Evolutionary conservation across 2,113 vertebrate species (phyloP).

Genomic region (Elgaria multicarinata): DNA sequence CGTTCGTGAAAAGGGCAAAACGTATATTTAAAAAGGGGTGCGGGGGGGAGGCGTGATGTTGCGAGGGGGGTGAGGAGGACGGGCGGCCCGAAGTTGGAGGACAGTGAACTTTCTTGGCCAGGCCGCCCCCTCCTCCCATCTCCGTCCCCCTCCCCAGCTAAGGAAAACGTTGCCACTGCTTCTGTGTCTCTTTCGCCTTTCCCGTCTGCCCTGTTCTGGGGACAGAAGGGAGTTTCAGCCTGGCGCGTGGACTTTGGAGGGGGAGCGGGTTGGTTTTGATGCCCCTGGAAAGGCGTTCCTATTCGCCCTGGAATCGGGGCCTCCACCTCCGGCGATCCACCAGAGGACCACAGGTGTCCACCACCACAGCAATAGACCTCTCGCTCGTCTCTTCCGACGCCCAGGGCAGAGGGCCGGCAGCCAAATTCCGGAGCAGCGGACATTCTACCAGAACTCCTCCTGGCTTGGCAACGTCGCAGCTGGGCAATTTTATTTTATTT

Average conservation of each 20-base stretch:
- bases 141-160: neutral
- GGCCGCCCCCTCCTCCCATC: neutral
- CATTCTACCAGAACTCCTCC: neutral
- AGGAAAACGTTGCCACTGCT: no score
- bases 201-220: neutral
- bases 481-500: neutral
- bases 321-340: neutral
- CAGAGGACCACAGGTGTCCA: neutral
- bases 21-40: neutral
- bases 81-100: no score
- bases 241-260: neutral
- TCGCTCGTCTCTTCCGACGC: neutral
- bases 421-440: neutral
- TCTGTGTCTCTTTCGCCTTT: neutral
- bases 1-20: neutral
- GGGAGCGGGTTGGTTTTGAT: slow-evolving; percentile 38
- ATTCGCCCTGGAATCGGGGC: neutral
- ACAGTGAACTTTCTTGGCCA: neutral
- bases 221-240: neutral
- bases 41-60: neutral
- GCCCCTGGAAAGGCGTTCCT: slow-evolving; percentile 29
- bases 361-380: neutral
- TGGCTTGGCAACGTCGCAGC: neutral
- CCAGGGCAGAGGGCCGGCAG: neutral
- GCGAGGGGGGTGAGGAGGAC: neutral